These are phyloP conservation scores for Acrobasis consociella DNA, from an alignment of 2,888 invertebrate species.

Conservation along the genomic window DNA sequence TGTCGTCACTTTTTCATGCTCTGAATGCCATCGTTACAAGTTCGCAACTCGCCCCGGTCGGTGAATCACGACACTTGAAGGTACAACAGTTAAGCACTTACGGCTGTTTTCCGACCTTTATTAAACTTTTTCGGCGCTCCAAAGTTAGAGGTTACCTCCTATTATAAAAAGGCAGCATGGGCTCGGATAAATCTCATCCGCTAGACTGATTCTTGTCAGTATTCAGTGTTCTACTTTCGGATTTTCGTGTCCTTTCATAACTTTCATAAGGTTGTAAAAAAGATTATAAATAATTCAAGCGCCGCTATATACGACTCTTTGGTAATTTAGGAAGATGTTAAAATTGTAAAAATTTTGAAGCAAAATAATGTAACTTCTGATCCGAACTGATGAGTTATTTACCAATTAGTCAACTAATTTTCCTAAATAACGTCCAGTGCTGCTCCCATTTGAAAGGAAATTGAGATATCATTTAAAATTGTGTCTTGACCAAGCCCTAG, in stretches of 20 bases:
- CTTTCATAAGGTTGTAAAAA: neutral
- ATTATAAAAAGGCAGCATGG: constrained; percentile 21
- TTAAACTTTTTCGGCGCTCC: constrained; percentile 34
- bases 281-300: neutral
- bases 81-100: constrained; percentile 20
- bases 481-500: no score
- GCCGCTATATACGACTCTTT: no score
- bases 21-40: constrained; percentile 13
- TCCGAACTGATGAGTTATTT: no score
- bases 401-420: no score
- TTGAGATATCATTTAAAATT: no score
- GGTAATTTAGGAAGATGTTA: no score
- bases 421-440: no score
- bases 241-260: neutral
- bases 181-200: constrained; percentile 7
- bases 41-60: constrained; percentile 12
- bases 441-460: no score
- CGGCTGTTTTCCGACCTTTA: constrained; percentile 34
- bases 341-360: no score
- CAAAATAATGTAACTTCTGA: no score
- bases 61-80: constrained; percentile 15
- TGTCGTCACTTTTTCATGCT: constrained; percentile 10
- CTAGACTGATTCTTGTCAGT: constrained; percentile 8
- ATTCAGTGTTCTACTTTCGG: neutral
- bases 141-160: constrained; percentile 15